Base-by-base conservation (phyloP, 2,888 invertebrate genomes). In the Drosophila vallismaia region DNA sequence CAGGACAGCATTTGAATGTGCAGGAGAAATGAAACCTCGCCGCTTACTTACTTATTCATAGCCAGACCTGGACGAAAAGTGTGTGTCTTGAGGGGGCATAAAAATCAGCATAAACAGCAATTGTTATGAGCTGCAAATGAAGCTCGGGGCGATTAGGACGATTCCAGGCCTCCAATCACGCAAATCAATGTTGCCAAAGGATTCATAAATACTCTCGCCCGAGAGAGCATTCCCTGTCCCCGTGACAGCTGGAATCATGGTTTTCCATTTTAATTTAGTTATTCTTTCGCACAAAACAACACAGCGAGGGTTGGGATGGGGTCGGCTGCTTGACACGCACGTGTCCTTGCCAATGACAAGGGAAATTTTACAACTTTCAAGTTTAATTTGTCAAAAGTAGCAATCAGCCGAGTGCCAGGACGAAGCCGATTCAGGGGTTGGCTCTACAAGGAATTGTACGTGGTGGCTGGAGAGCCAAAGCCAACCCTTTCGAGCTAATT, bases 301-400 rank as follows among this genome's bases (percentile, higher is more conserved):
- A 19, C 19, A 19, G 19, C 51, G 55, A 24, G 42, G 60, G 56
- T 58, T 55, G 56, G 49, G 14, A 50, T 40, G 51, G 33, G 42
- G 24, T 9, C 24, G 14, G 46, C 53, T 14, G 49, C 45, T 70
- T 68, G 75, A 75, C 85, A 84, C 75, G 87, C 85, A 85, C 85
- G 85, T 85, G 84, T 84, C 85, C 85, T 88, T 88, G 88, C 70
- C 79, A 88, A 77, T 85, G 85, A 85, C 87, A 88, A 85, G 88
- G 88, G 79, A 88, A 85, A 88, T 88, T 87, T 87, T 77, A 86
- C 77, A 85, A 87, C 87, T 85, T 88, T 87, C 86, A 82, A 88
- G 88, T 85, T 85, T 87, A 85, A 88, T 88, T 88, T 85, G 77
- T 74, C 75, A 85, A 81, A 77, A 85, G 87, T 88, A 86, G 87